Evolutionary conservation across 2,797 vertebrate genomes (phyloP).

Genomic region (Pantherophis vulpinus): DNA sequence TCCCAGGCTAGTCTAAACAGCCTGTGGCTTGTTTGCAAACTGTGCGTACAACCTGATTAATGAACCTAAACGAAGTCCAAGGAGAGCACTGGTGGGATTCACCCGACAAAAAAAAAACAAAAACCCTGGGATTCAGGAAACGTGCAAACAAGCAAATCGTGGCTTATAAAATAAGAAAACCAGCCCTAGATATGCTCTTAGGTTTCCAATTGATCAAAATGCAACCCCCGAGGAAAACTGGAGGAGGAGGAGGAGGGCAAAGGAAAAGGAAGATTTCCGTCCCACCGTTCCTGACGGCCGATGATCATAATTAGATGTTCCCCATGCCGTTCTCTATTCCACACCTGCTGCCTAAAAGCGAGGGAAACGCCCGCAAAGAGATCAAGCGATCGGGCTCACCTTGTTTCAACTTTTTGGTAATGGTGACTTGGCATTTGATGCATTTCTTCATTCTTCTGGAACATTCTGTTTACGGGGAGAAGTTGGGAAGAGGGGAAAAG

Average conservation of each 20-base stretch:
- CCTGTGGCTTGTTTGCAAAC: background rate
- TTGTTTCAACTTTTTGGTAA: slow-evolving; percentile 93
- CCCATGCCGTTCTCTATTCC: too few relatives aligned
- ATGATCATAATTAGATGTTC: background rate
- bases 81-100: background rate
- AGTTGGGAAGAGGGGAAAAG: background rate
- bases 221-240: background rate
- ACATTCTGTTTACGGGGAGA: slow-evolving; percentile 75
- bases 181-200: background rate
- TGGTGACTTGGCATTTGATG: slow-evolving; percentile 95
- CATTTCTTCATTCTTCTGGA: slow-evolving; percentile 99
- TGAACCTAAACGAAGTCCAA: background rate
- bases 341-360: background rate
- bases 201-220: background rate
- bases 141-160: background rate
- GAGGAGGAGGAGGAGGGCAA: background rate
- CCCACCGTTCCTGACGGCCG: background rate
- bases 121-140: background rate
- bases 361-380: too few relatives aligned
- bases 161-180: background rate
- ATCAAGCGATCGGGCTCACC: slow-evolving; percentile 66
- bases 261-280: background rate
- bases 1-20: background rate
- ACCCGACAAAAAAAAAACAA: background rate
- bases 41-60: background rate